A percentile compares a stretch with the other conserved stretches of the same genome.
Conservation (phyloP, 2,113 vertebrate genomes). For the Pterocles burchelli region DNA sequence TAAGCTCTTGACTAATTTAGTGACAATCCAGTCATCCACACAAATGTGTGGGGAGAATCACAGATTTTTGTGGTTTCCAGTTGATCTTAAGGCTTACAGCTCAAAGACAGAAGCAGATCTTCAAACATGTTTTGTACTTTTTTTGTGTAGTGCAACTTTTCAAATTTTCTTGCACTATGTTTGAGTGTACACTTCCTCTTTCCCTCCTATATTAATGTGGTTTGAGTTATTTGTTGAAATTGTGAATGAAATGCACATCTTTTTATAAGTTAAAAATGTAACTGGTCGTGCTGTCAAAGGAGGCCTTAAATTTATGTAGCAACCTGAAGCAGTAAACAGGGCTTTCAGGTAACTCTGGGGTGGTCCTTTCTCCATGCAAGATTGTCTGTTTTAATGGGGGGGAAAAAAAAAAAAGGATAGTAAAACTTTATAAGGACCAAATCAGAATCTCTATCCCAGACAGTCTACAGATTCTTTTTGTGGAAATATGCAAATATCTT, state of each 20-base stretch:
- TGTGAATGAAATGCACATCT: background rate
- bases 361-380: background rate
- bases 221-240: background rate
- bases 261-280: background rate
- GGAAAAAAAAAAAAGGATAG: background rate
- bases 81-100: background rate
- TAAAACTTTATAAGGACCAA: background rate
- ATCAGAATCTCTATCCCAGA: background rate
- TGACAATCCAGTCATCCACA: background rate
- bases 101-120: background rate
- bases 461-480: background rate
- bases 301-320: background rate
- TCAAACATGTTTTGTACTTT: background rate
- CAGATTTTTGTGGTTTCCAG: background rate
- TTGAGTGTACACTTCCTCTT: background rate
- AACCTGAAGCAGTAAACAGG: background rate
- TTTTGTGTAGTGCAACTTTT: background rate
- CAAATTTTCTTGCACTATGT: background rate
- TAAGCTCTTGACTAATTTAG: background rate
- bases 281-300: background rate
- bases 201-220: accelerated
- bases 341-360: background rate
- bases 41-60: background rate
- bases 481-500: background rate
- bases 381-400: background rate